Base-by-base conservation (phyloP, 2,888 invertebrate genomes). In the Phaedon cochleariae region DNA sequence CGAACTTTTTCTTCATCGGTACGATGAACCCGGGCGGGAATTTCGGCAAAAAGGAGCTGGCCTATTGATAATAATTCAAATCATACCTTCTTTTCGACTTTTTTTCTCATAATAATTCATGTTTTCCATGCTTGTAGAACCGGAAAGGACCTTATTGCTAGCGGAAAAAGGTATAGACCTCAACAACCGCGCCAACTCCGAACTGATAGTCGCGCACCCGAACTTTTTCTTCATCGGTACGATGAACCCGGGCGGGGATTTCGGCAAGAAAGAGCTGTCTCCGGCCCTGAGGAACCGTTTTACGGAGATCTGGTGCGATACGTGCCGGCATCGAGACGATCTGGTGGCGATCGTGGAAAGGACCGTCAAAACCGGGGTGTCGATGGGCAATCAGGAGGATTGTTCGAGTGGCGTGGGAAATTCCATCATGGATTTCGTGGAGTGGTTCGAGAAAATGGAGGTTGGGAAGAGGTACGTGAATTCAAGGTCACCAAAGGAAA, bases 1-100 rank as follows among this genome's bases (percentile, higher is more conserved):
- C 88, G 5, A 88, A 89, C 9, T 99, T 99, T 81, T 91, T 94
- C 75, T 94, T n/a, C n/a, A n/a, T n/a, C n/a, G n/a, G n/a, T n/a
- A n/a, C n/a, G n/a, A n/a, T 99, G 99, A 99, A 99, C 85, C 99
- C 99, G 6, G 98, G 98, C 10, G 98, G 98, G 0, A 99, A 99
- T 86, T 99, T 95, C 81, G 99, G 99, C 2, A 99, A 99, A n/a
- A 99, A 99, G 81, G 99, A 99, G 87, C 86, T 99, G 9, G 99
- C 98, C n/a, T n/a, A n/a, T n/a, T n/a, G n/a, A n/a, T n/a, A n/a
- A n/a, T n/a, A n/a, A n/a, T n/a, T n/a, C n/a, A n/a, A n/a, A n/a
- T n/a, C n/a, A n/a, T n/a, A n/a, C n/a, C n/a, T n/a, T n/a, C n/a
- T n/a, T n/a, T n/a, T n/a, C n/a, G n/a, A n/a, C n/a, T n/a, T n/a